Evolutionary conservation across 2,113 vertebrate species (phyloP).

Genomic region (Eurypyga helias): DNA sequence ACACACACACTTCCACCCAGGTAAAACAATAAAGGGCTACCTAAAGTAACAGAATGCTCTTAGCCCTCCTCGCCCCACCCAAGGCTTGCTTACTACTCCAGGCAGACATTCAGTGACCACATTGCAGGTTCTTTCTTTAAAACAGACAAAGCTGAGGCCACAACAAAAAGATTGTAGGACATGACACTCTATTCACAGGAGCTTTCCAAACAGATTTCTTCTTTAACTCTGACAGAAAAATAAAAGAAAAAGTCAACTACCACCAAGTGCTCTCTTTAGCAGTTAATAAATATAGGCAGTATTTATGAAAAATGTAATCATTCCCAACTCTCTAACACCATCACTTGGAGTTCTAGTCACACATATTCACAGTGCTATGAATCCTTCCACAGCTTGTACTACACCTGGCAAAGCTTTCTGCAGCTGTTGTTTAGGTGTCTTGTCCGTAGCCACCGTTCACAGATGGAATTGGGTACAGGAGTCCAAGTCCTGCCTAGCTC

Average conservation of each 20-base stretch:
- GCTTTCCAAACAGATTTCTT: not conserved
- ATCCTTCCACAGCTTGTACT: not conserved
- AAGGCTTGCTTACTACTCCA: not conserved
- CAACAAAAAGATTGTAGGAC: not conserved
- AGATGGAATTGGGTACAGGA: fast-evolving
- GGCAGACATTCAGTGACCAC: fast-evolving
- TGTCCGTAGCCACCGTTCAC: fast-evolving
- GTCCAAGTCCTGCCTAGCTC: fast-evolving
- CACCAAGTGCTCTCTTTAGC: not conserved
- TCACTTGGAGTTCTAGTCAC: not conserved
- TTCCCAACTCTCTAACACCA: no score
- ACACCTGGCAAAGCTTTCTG: not conserved
- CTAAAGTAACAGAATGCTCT: not conserved
- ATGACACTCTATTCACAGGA: not conserved
- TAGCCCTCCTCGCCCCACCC: no score
- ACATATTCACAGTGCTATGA: not conserved
- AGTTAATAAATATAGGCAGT: not conserved
- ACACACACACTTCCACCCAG: not conserved
- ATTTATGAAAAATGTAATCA: not conserved
- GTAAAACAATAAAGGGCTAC: not conserved
- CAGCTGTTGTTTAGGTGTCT: no score
- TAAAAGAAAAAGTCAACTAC: no score
- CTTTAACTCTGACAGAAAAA: not conserved
- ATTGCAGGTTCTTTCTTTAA: not conserved
- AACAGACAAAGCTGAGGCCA: not conserved